phyloP scores from a whole-genome alignment of 2,113 vertebrate genomes.

The Podocnemis expansa region DNA sequence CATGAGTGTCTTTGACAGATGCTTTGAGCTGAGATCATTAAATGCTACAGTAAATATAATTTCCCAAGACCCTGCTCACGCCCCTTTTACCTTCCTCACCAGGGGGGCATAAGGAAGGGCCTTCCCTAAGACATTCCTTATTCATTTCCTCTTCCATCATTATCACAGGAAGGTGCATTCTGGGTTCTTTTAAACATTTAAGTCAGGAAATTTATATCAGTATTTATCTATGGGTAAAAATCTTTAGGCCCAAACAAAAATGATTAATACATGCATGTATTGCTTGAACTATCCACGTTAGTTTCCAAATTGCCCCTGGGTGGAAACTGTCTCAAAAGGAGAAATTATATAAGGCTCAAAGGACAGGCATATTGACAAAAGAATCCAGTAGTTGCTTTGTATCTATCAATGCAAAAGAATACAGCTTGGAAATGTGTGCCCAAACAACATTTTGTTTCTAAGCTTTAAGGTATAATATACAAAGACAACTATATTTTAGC shows the following conservation, averaged over 20 bases:
- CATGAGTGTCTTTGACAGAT: too few species aligned
- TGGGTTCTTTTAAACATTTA: neutral
- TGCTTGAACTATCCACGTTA: neutral
- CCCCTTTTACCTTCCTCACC: too few species aligned
- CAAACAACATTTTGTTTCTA: neutral
- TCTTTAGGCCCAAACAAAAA: rapidly evolving
- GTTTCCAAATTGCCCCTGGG: rapidly evolving
- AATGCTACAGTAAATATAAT: too few species aligned
- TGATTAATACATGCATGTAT: neutral
- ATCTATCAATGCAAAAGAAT: neutral
- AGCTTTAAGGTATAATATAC: neutral
- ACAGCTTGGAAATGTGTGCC: neutral
- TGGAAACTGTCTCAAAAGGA: neutral
- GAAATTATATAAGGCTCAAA: neutral
- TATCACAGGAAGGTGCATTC: too few species aligned
- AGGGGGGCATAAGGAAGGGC: too few species aligned
- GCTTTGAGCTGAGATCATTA: too few species aligned
- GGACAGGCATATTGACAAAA: neutral
- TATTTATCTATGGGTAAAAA: neutral
- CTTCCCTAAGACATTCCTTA: too few species aligned
- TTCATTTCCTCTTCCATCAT: too few species aligned
- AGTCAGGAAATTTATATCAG: neutral
- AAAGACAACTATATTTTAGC: neutral
- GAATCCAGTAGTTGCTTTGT: neutral
- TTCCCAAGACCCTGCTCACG: too few species aligned